Evolutionary conservation across 2,888 invertebrate genomes (phyloP), one percentile per base, ranked within the genome.

Genomic region (Nymphalis c-album): DNA sequence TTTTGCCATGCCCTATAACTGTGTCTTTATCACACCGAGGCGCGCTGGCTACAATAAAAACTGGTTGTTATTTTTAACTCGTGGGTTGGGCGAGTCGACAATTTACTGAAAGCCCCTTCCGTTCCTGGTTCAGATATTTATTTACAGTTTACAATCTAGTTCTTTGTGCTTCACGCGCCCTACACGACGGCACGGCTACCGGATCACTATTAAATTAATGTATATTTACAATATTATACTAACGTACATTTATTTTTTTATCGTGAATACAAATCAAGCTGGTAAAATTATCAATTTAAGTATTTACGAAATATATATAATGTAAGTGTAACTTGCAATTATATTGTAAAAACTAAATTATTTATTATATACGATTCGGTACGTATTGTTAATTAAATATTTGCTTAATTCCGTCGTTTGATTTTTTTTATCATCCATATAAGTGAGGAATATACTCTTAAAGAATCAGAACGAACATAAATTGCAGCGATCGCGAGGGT

Each of bases 31-130:
- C 86, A 80, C 87, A 80, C 90, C 72, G 78, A 85, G 81, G 82
- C 85, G 86, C 84, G 87, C 80, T 85, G 81, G 81, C 81, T 85
- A 87, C 85, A 90, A 87, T 88, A 90, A 90, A 90, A 91, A 91
- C 89, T 87, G 89, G 88, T 88, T 87, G 88, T 90, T 91, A 91
- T 91, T 91, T 91, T 91, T 91, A 91, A 90, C 89, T 90, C 82
- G 83, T 83, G 85, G 84, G 85, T 84, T 87, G 86, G 87, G 84
- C 87, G 84, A 84, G 79, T 80, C 82, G 82, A 81, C 85, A 79
- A 82, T 83, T 80, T 78, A 80, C 87, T 85, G 87, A 88, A 88
- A 88, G 82, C 79, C 84, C 82, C 84, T 88, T 87, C 88, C 85
- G 86, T 82, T 87, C 85, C 85, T 83, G 82, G 85, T 86, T 86